Percentiles rank a stretch among this genome's conserved stretches.
Evolutionary conservation across 2,797 vertebrate genomes (phyloP).

Genomic region (Gobionotothen gibberifrons): DNA sequence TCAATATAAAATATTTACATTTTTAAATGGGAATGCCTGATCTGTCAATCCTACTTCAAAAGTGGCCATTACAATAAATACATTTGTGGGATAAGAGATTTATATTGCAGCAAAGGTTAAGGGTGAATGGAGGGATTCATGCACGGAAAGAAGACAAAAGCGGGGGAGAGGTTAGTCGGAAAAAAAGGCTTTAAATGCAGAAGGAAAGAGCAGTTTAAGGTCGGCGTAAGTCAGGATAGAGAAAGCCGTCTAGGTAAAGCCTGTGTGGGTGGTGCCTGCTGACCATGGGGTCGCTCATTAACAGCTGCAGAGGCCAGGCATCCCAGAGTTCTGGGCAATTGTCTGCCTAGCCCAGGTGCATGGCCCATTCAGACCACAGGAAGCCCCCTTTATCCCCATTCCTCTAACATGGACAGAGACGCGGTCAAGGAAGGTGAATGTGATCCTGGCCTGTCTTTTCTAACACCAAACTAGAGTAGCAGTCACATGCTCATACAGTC

Average conservation of each 20-base stretch:
- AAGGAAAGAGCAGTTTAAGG: constrained; percentile 58
- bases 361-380: constrained; percentile 77
- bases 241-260: constrained; percentile 55
- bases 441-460: constrained; percentile 57
- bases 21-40: background rate
- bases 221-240: constrained; percentile 41
- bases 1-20: background rate
- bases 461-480: constrained; percentile 36
- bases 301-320: constrained; percentile 73
- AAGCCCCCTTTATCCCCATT: constrained; percentile 71
- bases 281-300: constrained; percentile 83
- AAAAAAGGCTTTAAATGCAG: constrained; percentile 46
- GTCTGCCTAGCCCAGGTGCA: constrained; percentile 84
- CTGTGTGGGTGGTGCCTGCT: constrained; percentile 73
- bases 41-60: constrained; percentile 5
- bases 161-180: constrained; percentile 36
- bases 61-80: constrained; percentile 15
- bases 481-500: constrained; percentile 33
- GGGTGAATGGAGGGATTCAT: constrained; percentile 21
- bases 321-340: constrained; percentile 76
- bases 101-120: constrained; percentile 35
- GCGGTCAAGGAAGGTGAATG: constrained; percentile 66
- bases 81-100: constrained; percentile 19
- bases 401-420: constrained; percentile 59
- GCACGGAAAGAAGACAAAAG: constrained; percentile 46